Base-by-base conservation (phyloP, 2,797 vertebrate genomes). In the Cichlasoma orientale region DNA sequence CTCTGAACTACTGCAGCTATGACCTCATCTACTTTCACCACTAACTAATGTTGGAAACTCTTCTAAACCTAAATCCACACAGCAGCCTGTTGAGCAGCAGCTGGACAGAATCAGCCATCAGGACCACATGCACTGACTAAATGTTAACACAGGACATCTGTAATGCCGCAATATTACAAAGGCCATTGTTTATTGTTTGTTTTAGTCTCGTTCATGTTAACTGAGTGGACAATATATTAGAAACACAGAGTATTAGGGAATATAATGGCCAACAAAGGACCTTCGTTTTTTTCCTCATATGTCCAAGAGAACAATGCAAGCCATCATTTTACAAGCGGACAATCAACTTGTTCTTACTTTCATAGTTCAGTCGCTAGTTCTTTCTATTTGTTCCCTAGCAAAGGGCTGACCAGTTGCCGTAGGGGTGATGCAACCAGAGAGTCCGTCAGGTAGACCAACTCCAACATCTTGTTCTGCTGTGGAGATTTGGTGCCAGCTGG, bases 71-170 rank as follows among this genome's bases (percentile, higher is more conserved):
- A 63, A 58, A 82, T 11, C 53, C 61, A 70, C 72, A 77, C 27
- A 52, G 52, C 73, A 72, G 63, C 33, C 33, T 61, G 72, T 63
- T 77, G 10, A 50, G 50, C 23, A 73, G 59, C 10, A 2, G 72
- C 47, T 72, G 41, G 25, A 54, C 21, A 78, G 52, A 81, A 54
- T 50, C 63, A 85, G 76, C 52, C 74, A 54, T n/a, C 77, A 78
- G 36, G 27, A 75, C 18, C 80, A 47, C 56, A 76, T 84, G 82
- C 72, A 74, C 5, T 44, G 79, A 80, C 72, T 52, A 56, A 56
- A 81, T 74, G 14, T 83, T 53, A 90, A 84, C 80, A 82, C 84
- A 83, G 81, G 71, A 90, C 52, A 18, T 66, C 31, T 84, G 72
- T 36, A 44, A 74, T 82, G 77, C 47, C 23, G 27, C n/a, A 63